Evolutionary conservation across 2,888 invertebrate species (phyloP).

Genomic region (Omphaloscelis lunosa): DNA sequence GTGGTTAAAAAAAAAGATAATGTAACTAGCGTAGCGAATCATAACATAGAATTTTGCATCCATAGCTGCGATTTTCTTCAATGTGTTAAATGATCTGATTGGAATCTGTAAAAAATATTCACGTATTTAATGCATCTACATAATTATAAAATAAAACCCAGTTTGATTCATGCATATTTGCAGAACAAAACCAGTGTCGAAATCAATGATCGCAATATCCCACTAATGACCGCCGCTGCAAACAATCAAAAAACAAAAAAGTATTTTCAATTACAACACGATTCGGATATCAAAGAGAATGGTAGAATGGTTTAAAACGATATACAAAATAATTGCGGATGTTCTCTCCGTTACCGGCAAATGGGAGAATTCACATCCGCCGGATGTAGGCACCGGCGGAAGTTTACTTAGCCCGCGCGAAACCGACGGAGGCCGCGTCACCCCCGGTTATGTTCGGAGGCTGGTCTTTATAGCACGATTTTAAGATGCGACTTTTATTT

Average conservation of each 20-base stretch:
- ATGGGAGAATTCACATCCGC: constrained; percentile 84
- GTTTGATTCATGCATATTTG: not conserved
- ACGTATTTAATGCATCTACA: not conserved
- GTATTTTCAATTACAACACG: constrained; percentile 64
- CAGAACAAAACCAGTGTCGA: constrained; percentile 18
- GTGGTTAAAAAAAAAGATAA: no score
- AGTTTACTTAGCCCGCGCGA: constrained; percentile 86
- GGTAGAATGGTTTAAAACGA: constrained; percentile 69
- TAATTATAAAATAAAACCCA: not conserved
- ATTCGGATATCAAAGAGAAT: constrained; percentile 67
- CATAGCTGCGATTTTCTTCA: not conserved
- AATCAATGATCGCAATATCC: constrained; percentile 14
- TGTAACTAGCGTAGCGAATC: not conserved
- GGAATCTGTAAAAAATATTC: not conserved
- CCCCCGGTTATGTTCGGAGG: constrained; percentile 70
- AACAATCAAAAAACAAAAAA: constrained; percentile 39
- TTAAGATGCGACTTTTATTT: constrained; percentile 30
- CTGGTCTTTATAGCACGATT: constrained; percentile 53
- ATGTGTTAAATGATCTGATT: not conserved
- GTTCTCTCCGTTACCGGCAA: constrained; percentile 79
- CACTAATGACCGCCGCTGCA: constrained; percentile 37
- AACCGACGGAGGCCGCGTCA: constrained; percentile 79
- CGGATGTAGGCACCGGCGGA: constrained; percentile 82
- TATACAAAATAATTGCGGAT: constrained; percentile 83
- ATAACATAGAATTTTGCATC: not conserved